Evolutionary conservation across 2,888 invertebrate species (phyloP).

Genomic region (Opisthograptis luteolata): DNA sequence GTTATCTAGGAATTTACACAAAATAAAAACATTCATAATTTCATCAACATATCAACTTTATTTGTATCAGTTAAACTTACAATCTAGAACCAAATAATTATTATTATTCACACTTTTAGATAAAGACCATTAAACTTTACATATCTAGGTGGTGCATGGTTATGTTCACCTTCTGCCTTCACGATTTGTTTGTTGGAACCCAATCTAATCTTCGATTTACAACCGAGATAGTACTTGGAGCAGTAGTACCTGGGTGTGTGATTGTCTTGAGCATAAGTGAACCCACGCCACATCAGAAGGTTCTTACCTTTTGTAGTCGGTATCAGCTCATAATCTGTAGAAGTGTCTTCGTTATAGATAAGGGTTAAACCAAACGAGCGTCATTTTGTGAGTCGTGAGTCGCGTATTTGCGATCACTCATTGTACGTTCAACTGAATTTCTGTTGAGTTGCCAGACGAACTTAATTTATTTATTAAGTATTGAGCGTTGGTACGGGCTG

Average conservation of each 20-base stretch:
- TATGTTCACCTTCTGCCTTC: conserved; percentile 10
- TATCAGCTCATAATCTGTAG: conserved; percentile 36
- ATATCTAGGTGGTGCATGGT: conserved; percentile 19
- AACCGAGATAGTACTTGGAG: conserved; percentile 1
- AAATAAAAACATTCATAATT: too few species aligned
- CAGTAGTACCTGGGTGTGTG: conserved; percentile 12
- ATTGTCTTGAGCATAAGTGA: conserved; percentile 38
- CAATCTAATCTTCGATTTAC: conserved; percentile 20
- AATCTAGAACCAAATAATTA: neutral
- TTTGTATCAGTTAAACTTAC: too few species aligned
- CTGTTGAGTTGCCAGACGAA: too few species aligned
- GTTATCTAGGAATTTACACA: too few species aligned
- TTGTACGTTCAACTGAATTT: too few species aligned
- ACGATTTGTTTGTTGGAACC: conserved; percentile 4
- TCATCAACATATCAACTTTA: too few species aligned
- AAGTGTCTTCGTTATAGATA: too few species aligned
- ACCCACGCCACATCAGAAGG: conserved; percentile 43
- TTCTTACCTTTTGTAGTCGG: conserved; percentile 41
- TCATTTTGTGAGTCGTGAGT: too few species aligned
- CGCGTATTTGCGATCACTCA: too few species aligned
- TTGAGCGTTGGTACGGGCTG: too few species aligned
- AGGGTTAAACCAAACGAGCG: too few species aligned
- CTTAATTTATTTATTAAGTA: too few species aligned
- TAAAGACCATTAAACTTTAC: conserved; percentile 7
- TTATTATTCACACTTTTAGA: conserved; percentile 9